Conservation (phyloP, 2,113 vertebrate genomes). For the Puma concolor region DNA sequence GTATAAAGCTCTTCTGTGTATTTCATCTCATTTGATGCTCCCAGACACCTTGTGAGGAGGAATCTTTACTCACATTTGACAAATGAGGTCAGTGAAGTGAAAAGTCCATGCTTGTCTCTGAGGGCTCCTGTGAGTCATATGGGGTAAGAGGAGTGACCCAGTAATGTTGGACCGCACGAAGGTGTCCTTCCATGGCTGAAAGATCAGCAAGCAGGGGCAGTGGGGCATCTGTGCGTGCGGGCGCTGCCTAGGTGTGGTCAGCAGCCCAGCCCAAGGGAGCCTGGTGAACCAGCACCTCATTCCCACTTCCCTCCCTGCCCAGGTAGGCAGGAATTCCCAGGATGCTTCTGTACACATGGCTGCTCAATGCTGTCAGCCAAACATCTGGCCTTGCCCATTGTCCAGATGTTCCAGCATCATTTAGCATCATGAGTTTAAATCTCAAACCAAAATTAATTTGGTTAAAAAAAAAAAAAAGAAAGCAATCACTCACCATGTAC, state of each 20-base stretch:
- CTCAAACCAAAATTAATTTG: constrained; percentile 53
- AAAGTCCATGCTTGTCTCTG: background rate
- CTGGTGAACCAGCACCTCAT: background rate
- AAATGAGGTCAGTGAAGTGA: background rate
- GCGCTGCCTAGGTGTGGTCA: rapidly evolving
- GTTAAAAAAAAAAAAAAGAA: background rate
- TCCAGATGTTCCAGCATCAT: background rate
- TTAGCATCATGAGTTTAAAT: constrained; percentile 26
- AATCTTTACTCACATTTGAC: background rate
- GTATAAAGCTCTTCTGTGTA: background rate
- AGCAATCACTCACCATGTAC: background rate
- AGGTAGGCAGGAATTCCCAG: background rate
- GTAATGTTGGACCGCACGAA: background rate
- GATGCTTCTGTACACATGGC: background rate
- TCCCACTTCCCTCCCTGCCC: background rate
- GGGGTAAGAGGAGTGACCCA: background rate
- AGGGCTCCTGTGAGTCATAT: background rate
- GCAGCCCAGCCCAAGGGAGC: background rate
- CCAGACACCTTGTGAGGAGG: background rate
- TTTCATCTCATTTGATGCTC: background rate
- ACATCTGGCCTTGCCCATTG: background rate
- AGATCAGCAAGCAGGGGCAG: too few relatives aligned
- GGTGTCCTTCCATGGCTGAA: background rate
- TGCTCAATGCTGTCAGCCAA: background rate
- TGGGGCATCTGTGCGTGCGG: background rate